These are phyloP conservation scores for Cacatua alba DNA, from an alignment of 2,113 vertebrate genomes.

Conservation along the genomic window DNA sequence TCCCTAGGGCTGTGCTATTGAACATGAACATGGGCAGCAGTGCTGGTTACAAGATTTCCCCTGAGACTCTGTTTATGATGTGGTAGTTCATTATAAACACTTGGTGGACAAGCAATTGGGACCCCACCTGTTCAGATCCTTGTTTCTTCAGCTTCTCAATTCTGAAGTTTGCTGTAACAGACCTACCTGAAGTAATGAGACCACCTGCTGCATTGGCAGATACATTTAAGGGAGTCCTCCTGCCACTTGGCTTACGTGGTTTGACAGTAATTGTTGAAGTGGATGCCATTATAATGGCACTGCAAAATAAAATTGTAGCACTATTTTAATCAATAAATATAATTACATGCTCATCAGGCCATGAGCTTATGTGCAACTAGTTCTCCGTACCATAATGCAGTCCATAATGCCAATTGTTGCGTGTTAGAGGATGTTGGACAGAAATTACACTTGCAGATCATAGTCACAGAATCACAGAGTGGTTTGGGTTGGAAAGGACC, in stretches of 20 bases:
- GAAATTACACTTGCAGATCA: neutral
- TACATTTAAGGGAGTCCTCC: neutral
- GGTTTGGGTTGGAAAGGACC: neutral
- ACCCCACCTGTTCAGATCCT: slow-evolving; percentile 18
- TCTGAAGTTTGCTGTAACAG: neutral
- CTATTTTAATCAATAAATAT: too few relatives aligned
- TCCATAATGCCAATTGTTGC: neutral
- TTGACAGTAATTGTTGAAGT: slow-evolving; percentile 47
- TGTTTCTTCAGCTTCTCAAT: neutral
- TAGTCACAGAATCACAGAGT: neutral
- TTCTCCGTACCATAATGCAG: neutral
- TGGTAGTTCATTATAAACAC: neutral
- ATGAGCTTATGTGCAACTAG: neutral
- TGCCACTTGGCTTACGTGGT: neutral
- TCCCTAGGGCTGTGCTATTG: neutral
- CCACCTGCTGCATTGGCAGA: slow-evolving; percentile 26
- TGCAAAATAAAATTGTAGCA: too few relatives aligned
- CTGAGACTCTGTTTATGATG: neutral
- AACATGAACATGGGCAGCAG: fast-evolving
- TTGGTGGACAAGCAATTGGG: neutral
- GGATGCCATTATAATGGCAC: neutral
- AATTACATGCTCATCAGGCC: neutral
- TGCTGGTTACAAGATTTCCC: neutral
- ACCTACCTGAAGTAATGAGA: slow-evolving; percentile 31
- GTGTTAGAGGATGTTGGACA: fast-evolving